phyloP scores from a whole-genome alignment of 2,797 vertebrate genomes.

The Streptopelia turtur region DNA sequence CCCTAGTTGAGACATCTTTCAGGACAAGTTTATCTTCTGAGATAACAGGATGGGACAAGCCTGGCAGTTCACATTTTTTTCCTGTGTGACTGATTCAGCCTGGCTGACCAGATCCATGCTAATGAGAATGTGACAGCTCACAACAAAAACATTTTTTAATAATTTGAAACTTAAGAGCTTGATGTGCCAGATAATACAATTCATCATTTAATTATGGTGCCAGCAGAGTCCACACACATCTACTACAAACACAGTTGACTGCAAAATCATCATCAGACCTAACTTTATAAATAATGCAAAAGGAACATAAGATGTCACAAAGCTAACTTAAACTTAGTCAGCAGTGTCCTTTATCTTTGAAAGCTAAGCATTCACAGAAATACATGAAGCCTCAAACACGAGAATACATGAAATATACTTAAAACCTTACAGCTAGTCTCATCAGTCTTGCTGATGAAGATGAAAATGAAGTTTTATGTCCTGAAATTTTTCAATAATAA shows the following conservation, averaged over 20 bases:
- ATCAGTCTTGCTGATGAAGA: neutral
- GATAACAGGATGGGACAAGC: slow-evolving; percentile 87
- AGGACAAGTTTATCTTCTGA: slow-evolving; percentile 74
- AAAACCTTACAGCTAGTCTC: neutral
- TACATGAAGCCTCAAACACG: neutral
- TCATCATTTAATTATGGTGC: slow-evolving; percentile 55
- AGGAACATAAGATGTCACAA: neutral
- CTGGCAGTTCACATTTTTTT: slow-evolving; percentile 79
- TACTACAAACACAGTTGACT: neutral
- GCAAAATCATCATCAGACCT: slow-evolving; percentile 22
- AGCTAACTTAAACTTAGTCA: neutral
- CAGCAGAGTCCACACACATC: slow-evolving; percentile 9
- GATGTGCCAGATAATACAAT: slow-evolving; percentile 61
- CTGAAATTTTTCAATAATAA: neutral
- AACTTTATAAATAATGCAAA: slow-evolving; percentile 46
- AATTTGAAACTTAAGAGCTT: slow-evolving; percentile 70
- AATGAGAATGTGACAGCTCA: slow-evolving; percentile 79
- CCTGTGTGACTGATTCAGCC: slow-evolving; percentile 80
- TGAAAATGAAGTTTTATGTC: neutral
- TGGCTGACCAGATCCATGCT: slow-evolving; percentile 80
- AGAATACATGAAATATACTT: neutral
- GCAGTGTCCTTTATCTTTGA: neutral
- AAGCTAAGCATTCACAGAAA: neutral
- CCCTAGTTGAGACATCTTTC: slow-evolving; percentile 66
- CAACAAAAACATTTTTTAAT: slow-evolving; percentile 79